These are phyloP conservation scores for Gnathonemus longibarbis DNA, from an alignment of 2,113 vertebrate species.

Conservation along the genomic window DNA sequence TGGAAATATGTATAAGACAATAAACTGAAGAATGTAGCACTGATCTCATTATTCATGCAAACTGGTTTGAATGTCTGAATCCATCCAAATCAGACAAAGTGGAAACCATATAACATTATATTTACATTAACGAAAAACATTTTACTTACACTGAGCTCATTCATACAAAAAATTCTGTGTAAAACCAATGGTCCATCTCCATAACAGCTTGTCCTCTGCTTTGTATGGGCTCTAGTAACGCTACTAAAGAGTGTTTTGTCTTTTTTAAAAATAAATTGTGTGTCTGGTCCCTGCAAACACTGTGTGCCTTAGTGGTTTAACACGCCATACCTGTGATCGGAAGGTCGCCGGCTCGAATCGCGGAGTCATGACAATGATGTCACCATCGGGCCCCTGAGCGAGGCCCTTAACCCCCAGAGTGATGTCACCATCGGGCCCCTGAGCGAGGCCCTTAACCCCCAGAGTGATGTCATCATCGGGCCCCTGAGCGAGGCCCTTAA, in stretches of 20 bases:
- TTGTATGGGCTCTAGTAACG: background rate
- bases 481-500: background rate
- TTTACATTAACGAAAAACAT: background rate
- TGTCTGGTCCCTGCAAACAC: background rate
- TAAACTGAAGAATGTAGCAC: background rate
- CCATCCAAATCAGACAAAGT: background rate
- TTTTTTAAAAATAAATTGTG: background rate
- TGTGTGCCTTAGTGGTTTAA: background rate
- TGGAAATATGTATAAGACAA: background rate
- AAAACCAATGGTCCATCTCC: background rate
- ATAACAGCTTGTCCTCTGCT: background rate
- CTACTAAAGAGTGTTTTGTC: background rate
- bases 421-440: background rate
- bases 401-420: background rate
- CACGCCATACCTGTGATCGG: background rate
- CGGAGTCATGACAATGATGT: background rate
- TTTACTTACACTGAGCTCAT: background rate
- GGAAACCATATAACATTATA: background rate
- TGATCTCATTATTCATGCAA: background rate
- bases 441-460: too few species aligned
- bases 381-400: background rate
- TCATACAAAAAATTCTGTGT: background rate
- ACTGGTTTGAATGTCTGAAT: background rate
- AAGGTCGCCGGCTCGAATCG: background rate
- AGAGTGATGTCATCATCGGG: background rate